phyloP scores from a whole-genome alignment of 2,888 invertebrate species.

The Xylocampa areola region DNA sequence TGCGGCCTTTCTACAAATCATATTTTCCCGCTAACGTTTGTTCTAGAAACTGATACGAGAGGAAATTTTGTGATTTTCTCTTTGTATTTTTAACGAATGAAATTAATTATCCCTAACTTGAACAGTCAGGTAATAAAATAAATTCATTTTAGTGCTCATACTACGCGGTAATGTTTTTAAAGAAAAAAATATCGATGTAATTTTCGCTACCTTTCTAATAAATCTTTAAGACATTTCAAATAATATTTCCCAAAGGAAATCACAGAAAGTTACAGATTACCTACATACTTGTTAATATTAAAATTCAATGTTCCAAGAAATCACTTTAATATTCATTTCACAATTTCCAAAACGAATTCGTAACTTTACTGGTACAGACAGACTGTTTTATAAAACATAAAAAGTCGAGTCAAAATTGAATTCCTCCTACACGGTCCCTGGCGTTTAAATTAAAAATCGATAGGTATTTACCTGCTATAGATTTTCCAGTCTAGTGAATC shows the following conservation, averaged over 20 bases:
- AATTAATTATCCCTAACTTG: too few relatives aligned
- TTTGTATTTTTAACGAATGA: too few relatives aligned
- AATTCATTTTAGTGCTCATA: too few relatives aligned
- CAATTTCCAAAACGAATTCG: constrained; percentile 5
- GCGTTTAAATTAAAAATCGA: constrained; percentile 78
- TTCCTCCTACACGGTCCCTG: constrained; percentile 27
- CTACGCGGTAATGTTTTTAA: too few relatives aligned
- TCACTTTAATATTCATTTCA: constrained; percentile 21
- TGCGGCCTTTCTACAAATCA: constrained; percentile 7
- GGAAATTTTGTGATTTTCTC: background rate
- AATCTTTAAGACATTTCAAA: background rate
- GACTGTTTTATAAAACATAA: background rate
- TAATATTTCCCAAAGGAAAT: constrained; percentile 13
- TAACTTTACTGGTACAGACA: background rate
- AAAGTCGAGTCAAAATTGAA: constrained; percentile 1
- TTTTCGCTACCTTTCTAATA: background rate
- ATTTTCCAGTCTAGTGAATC: constrained; percentile 79
- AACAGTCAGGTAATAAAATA: too few relatives aligned
- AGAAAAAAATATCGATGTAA: too few relatives aligned
- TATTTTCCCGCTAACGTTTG: constrained; percentile 13
- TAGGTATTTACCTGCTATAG: constrained; percentile 70
- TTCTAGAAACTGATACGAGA: constrained; percentile 1
- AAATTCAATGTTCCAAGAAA: background rate
- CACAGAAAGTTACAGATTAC: background rate
- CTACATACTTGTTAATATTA: background rate